Percentiles rank a stretch among this genome's conserved stretches.
Evolutionary conservation across 1,140 invertebrate genomes (phyloP).

Genomic region (Listronotus bonariensis): DNA sequence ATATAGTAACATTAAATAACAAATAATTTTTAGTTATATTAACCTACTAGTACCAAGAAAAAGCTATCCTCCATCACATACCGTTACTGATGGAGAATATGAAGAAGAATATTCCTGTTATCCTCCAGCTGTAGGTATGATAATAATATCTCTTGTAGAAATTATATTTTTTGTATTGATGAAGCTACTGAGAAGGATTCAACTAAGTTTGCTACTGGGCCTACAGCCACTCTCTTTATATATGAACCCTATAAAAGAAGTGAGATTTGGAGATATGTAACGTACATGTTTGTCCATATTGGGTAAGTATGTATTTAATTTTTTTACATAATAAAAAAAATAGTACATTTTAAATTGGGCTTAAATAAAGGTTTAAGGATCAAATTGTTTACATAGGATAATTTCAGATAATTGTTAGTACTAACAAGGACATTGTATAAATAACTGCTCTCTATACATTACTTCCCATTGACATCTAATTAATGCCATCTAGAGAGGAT

Average conservation of each 20-base stretch:
- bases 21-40: constrained; percentile 35
- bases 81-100: constrained; percentile 61
- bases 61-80: constrained; percentile 21
- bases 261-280: constrained; percentile 90
- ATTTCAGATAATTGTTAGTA: no score
- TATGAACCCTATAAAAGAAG: constrained; percentile 88
- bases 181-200: constrained; percentile 55
- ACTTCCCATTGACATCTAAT: no score
- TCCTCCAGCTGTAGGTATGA: constrained; percentile 86
- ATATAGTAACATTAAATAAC: neutral
- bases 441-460: no score
- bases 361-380: no score
- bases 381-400: no score
- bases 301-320: no score
- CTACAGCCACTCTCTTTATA: constrained; percentile 78
- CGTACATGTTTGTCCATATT: constrained; percentile 97
- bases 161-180: constrained; percentile 73
- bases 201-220: constrained; percentile 64
- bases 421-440: no score
- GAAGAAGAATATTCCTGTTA: constrained; percentile 85
- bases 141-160: constrained; percentile 74
- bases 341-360: no score
- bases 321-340: no score
- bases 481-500: no score
- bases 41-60: constrained; percentile 50